Conservation (phyloP, 2,888 invertebrate species). For the Rhimphoctona megacephalus region DNA sequence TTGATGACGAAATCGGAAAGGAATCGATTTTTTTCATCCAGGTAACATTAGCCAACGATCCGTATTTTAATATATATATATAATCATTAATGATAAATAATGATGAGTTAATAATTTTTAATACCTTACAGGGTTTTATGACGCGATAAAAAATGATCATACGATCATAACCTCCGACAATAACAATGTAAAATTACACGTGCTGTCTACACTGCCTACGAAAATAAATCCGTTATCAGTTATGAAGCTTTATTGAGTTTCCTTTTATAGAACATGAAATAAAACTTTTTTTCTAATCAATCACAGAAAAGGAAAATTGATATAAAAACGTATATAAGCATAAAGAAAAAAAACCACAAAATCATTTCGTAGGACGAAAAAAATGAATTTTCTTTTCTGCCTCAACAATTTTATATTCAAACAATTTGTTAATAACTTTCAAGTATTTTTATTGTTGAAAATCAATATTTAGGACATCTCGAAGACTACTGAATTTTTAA, state of each 20-base stretch:
- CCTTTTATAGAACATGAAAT: neutral
- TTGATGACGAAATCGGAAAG: neutral
- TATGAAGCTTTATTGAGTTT: neutral
- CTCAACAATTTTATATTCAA: neutral
- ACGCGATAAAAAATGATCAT: neutral
- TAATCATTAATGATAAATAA: neutral
- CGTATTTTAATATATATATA: neutral
- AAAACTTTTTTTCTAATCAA: neutral
- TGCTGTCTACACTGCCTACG: neutral
- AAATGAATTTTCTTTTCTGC: neutral
- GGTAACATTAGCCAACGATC: neutral
- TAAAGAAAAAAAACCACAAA: neutral
- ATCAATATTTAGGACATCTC: neutral
- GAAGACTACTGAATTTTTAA: neutral
- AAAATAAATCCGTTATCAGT: neutral
- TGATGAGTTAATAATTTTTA: neutral
- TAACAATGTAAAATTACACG: neutral
- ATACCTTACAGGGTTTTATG: neutral
- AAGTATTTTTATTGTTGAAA: neutral
- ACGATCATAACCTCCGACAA: neutral
- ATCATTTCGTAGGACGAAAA: neutral
- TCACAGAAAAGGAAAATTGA: neutral
- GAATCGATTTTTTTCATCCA: neutral
- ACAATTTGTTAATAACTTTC: neutral
- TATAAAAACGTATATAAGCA: neutral